Evolutionary conservation across 2,113 vertebrate species (phyloP).

Genomic region (Poecile atricapillus): DNA sequence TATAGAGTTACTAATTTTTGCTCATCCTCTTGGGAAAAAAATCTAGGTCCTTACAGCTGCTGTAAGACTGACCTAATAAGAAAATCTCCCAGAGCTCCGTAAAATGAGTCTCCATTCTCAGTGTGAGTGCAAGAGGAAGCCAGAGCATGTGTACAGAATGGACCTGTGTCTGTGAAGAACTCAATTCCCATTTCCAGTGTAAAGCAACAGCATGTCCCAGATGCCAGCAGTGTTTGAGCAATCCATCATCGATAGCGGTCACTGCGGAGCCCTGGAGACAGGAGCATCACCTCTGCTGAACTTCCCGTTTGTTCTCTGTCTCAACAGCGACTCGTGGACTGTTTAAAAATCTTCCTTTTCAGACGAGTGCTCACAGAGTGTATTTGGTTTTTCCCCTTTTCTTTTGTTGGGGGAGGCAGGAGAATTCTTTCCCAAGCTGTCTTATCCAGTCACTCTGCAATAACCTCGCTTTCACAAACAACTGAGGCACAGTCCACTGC

Average conservation of each 20-base stretch:
- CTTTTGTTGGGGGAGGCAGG: neutral
- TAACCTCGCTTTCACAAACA: neutral
- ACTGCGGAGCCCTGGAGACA: neutral
- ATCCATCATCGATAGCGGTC: fast-evolving
- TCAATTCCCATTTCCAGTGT: neutral
- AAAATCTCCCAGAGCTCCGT: neutral
- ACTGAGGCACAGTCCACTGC: neutral
- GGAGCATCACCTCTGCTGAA: neutral
- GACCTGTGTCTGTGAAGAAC: neutral
- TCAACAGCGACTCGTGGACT: neutral
- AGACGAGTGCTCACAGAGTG: neutral
- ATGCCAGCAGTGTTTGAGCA: neutral
- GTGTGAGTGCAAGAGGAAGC: neutral
- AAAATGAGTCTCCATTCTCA: neutral
- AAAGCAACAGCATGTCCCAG: neutral
- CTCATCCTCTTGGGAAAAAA: neutral
- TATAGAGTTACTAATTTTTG: neutral
- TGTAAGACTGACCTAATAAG: neutral
- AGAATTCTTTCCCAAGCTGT: neutral
- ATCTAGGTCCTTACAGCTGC: neutral
- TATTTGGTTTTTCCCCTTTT: neutral
- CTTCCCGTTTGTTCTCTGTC: neutral
- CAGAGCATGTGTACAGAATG: neutral
- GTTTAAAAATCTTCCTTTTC: neutral
- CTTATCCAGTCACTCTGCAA: neutral